phyloP scores from a whole-genome alignment of 2,797 vertebrate species.

The Phoxinus dragarum region DNA sequence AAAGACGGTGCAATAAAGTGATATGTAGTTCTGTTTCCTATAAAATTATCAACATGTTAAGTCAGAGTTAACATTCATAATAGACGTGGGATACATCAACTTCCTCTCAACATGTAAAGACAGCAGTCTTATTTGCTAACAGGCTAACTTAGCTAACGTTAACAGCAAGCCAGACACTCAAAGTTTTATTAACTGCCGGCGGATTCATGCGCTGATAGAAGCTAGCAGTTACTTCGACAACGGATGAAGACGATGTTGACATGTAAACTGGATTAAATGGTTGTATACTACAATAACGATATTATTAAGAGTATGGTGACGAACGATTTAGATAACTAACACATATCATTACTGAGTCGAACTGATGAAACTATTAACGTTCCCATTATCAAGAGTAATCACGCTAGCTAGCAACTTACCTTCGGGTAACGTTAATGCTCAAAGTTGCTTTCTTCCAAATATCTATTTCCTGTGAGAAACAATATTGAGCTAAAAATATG shows the following conservation, averaged over 20 bases:
- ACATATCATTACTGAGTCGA: not conserved
- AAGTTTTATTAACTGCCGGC: constrained; percentile 12
- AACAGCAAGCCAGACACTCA: constrained; percentile 13
- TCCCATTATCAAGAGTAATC: not conserved
- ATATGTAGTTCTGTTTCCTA: not conserved
- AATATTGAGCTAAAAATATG: not conserved
- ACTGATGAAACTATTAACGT: not conserved
- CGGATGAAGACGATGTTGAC: not conserved
- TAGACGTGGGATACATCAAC: not conserved
- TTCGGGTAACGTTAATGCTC: not conserved
- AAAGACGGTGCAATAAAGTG: not conserved
- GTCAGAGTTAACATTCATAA: not conserved
- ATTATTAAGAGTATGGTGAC: too few species aligned
- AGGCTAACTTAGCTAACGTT: not conserved
- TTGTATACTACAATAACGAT: not conserved
- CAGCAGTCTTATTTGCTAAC: not conserved
- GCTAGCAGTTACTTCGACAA: too few species aligned
- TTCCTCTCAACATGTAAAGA: not conserved
- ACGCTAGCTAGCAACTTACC: constrained; percentile 40
- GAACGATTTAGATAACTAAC: not conserved
- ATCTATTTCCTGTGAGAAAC: not conserved
- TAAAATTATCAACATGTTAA: not conserved
- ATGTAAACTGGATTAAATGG: fast-evolving
- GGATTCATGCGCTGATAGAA: not conserved
- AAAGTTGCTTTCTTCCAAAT: not conserved